Evolutionary conservation across 1,140 invertebrate species (phyloP), one percentile per base, ranked within the genome.

Genomic region (Ostrea edulis): DNA sequence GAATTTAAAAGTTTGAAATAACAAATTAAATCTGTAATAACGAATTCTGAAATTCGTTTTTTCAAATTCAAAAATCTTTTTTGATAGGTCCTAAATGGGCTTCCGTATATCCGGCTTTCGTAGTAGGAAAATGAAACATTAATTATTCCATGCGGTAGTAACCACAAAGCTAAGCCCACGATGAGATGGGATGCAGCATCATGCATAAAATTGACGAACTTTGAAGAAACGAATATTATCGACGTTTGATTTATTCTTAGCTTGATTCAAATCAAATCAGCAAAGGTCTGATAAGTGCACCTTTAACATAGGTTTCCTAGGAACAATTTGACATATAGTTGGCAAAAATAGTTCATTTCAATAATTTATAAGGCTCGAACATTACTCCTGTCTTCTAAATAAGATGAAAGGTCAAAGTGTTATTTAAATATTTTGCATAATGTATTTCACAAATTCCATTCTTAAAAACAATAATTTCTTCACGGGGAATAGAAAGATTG

Each of bases 321-420:
- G 35, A 25, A 77, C 68, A 25, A 35, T 29, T 17, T 77, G 68
- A 77, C 68, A 77, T 77, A 77, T 29, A 77, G 68, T 77, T 35
- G 22, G 25, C 29, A 77, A 14, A 77, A 77, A 77, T 77, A 77
- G 29, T 25, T 35, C 68, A 77, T 77, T 77, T 77, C 25, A 77
- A 29, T 77, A 77, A 77, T 77, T 77, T 77, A 77, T 77, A 25
- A 14, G 68, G 22, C 65, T 71, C 29, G 11, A 22, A 8, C 25
- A 29, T 8, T 25, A n/a, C n/a, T 62, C n/a, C 0, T 62, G 58
- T 62, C 58, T 14, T 62, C 1, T 14, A 12, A 77, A 77, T 29
- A 77, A 29, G 68, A 77, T 77, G 14, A 77, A 77, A 77, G 68
- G 68, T 35, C 68, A 29, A 77, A 29, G 11, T 29, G 68, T 77